Evolutionary conservation across 2,888 invertebrate species (phyloP).

Genomic region (Philopedon plagiatum): DNA sequence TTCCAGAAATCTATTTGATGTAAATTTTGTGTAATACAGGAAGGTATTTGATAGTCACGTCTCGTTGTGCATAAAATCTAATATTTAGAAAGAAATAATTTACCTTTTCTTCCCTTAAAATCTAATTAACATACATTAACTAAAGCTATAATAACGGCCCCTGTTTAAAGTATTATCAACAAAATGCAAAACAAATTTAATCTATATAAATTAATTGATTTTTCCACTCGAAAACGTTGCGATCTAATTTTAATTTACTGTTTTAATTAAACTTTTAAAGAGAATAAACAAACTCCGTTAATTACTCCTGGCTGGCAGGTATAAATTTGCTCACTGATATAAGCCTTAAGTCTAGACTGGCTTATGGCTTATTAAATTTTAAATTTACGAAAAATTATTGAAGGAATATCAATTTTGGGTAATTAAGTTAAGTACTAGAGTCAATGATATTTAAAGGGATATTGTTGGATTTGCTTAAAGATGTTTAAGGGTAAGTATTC

Average conservation of each 20-base stretch:
- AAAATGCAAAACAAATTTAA: constrained; percentile 5
- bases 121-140: too few relatives aligned
- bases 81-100: too few relatives aligned
- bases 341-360: constrained; percentile 4
- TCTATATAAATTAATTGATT: constrained; percentile 5
- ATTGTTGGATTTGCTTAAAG: not conserved
- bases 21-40: too few relatives aligned
- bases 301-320: constrained; percentile 8
- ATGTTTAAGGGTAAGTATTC: too few relatives aligned
- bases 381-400: constrained; percentile 1
- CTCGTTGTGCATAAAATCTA: too few relatives aligned
- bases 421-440: not conserved
- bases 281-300: constrained; percentile 11
- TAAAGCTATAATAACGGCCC: not conserved
- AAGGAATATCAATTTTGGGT: not conserved
- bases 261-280: constrained; percentile 22
- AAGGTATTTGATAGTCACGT: too few relatives aligned
- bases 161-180: not conserved
- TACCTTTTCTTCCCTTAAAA: too few relatives aligned
- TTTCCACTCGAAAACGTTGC: constrained; percentile 9
- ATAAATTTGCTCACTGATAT: constrained; percentile 18
- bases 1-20: not conserved
- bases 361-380: constrained; percentile 7
- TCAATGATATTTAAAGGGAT: not conserved
- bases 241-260: constrained; percentile 17